Conservation (phyloP, 2,888 invertebrate species). For the Cephus runcator region DNA sequence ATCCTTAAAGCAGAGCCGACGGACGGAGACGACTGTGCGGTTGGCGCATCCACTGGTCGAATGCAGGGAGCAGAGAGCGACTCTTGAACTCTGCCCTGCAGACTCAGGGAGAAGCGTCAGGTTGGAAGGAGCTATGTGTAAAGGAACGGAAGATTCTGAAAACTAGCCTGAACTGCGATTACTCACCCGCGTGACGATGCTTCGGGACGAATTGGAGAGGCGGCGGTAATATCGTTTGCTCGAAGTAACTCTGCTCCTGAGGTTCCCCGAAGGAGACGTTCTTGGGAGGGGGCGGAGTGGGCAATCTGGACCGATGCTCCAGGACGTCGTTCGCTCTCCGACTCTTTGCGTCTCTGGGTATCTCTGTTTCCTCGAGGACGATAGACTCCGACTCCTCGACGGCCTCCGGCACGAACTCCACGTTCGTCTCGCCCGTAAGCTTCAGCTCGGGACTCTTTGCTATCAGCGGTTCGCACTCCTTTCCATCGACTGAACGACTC, state of each 20-base stretch:
- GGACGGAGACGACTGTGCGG: too few relatives aligned
- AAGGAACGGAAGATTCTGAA: too few relatives aligned
- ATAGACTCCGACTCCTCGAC: constrained; percentile 54
- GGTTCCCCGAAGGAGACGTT: constrained; percentile 62
- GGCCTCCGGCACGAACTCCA: constrained; percentile 52
- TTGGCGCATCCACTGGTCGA: too few relatives aligned
- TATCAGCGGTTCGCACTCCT: constrained; percentile 44
- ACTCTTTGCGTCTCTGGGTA: constrained; percentile 39
- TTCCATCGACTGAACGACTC: constrained; percentile 30
- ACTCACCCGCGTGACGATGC: constrained; percentile 55
- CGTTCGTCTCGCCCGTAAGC: constrained; percentile 44
- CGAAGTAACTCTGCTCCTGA: constrained; percentile 54
- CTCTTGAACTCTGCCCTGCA: too few relatives aligned
- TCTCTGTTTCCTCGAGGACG: constrained; percentile 51
- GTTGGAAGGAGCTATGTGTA: too few relatives aligned
- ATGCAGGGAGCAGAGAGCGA: too few relatives aligned
- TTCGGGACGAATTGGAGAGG: constrained; percentile 60
- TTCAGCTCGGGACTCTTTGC: constrained; percentile 39
- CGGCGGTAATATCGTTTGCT: constrained; percentile 58
- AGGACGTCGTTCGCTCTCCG: constrained; percentile 28
- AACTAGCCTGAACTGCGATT: background rate
- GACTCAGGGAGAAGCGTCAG: too few relatives aligned
- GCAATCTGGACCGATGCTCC: constrained; percentile 51
- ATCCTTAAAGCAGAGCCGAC: background rate
- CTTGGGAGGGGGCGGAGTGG: constrained; percentile 58